Base-by-base conservation (phyloP, 2,113 vertebrate genomes). In the Vimba vimba region DNA sequence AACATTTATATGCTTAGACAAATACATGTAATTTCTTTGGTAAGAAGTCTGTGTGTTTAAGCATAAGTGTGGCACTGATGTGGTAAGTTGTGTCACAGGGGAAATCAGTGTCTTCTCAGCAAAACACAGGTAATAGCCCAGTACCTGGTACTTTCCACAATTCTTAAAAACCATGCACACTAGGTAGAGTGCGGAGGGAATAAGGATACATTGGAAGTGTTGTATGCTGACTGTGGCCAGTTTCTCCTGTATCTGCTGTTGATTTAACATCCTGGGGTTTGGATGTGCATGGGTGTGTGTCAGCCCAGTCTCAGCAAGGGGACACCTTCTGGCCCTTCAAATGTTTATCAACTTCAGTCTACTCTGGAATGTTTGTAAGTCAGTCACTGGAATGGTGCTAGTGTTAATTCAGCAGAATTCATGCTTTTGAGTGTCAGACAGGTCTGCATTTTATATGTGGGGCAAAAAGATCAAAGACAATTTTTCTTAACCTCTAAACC, bases 61-160 rank as follows among this genome's bases (percentile, higher is more conserved):
- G 47, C 87, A 39, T 52, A 52, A 60, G 78, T 52, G 57, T 87
- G 78, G 71, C 60, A 77, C 23, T 85, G 39, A 33, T 82, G 78
- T 89, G 85, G 85, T 57, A 76, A 25, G 39, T 27, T 45, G 23
- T 43, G 10, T 47, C 21, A 33, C 25, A 60, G 85, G 84, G 87
- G 52, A 85, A 86, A 73, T 88, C 77, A 45, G 57, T 66, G 82
- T 87, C 85, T 82, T 89, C 85, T 87, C 88, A 89, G 88, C 85
- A 82, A 86, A 85, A 82, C 25, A 25, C 77, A 81, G 84, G 68
- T 80, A 75, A 86, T n/a, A 19, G 36, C 15, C 68, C 36, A 71
- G 30, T 36, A n/a, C 52, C 21, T 83, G 88, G 88, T 89, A 89
- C 86, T 89, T 89, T 89, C 88, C 88, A 85, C 11, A 66, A 78